Base-by-base conservation (phyloP, 2,797 vertebrate species). In the Rhadinocentrus ornatus region DNA sequence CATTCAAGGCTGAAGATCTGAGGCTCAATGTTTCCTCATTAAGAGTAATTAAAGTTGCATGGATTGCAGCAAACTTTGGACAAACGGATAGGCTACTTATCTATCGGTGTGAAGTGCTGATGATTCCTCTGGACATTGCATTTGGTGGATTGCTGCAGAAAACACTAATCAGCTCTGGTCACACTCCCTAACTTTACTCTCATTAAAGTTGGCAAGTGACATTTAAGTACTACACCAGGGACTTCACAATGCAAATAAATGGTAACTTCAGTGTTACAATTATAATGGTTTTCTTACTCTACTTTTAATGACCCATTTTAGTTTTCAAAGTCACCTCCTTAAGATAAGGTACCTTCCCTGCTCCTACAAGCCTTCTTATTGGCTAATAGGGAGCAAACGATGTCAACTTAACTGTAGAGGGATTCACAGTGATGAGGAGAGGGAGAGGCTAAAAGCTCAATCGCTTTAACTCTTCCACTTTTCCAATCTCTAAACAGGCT, bases 231-330 rank as follows among this genome's bases (percentile, higher is more conserved):
- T 69, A 69, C 88, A 90, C 86, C 65, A 81, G 89, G 84, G 88
- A 91, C 84, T 87, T 71, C 73, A 72, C 88, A 91, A 89, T 89
- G 90, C 91, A 91, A 93, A 93, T 93, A 91, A 92, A 91, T 89
- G 83, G 86, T 84, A 88, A 88, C 86, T 88, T 84, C 82, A 81
- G 71, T 84, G 83, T 82, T 82, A 66, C 88, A 93, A 93, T 92
- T 92, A 89, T 92, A 93, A 93, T 91, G 84, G 88, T 81, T 81
- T 88, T 82, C 83, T 81, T 88, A 88, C 88, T 92, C 82, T 74
- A 90, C 91, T 93, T 93, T 93, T 92, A 93, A 94, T 94, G 91
- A 93, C 86, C 90, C 86, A 85, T 88, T 88, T 84, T 82, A 89
- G 81, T 93, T 94, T 91, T 91, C 88, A 94, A 92, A 91, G 92